Conservation (phyloP, 2,888 invertebrate species). For the Arrhopalites spinosus region DNA sequence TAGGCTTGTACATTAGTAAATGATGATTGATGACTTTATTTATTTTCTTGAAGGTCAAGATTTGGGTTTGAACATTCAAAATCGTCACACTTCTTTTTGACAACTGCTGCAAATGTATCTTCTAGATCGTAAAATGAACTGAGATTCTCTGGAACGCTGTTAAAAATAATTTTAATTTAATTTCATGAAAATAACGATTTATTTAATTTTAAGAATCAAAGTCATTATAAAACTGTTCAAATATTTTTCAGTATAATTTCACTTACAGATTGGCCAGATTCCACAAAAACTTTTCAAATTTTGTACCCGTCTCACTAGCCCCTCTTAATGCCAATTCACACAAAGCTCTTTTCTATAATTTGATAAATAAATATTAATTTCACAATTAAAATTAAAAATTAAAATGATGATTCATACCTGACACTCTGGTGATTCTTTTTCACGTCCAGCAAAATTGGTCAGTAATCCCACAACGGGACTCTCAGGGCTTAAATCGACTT, state of each 20-base stretch:
- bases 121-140: conserved; percentile 52
- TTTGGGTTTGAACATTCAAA: conserved; percentile 49
- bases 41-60: conserved; percentile 46
- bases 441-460: conserved; percentile 51
- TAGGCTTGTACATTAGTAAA: background rate
- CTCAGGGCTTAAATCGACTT: conserved; percentile 51
- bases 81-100: conserved; percentile 38
- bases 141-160: conserved; percentile 32
- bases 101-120: conserved; percentile 51
- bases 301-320: conserved; percentile 42
- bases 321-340: conserved; percentile 53
- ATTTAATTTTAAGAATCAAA: background rate
- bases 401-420: background rate
- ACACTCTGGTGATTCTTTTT: conserved; percentile 43
- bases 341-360: conserved; percentile 53
- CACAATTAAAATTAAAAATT: background rate
- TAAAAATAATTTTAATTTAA: background rate
- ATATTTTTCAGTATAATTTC: background rate
- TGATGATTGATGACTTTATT: background rate
- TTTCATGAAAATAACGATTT: conserved; percentile 1
- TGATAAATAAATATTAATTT: background rate
- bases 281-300: conserved; percentile 54
- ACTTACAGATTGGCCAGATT: conserved; percentile 53
- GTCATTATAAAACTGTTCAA: background rate
- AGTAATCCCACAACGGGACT: conserved; percentile 53